These are phyloP conservation scores for Tupaia tana DNA, from an alignment of 2,113 vertebrate species.

Conservation along the genomic window DNA sequence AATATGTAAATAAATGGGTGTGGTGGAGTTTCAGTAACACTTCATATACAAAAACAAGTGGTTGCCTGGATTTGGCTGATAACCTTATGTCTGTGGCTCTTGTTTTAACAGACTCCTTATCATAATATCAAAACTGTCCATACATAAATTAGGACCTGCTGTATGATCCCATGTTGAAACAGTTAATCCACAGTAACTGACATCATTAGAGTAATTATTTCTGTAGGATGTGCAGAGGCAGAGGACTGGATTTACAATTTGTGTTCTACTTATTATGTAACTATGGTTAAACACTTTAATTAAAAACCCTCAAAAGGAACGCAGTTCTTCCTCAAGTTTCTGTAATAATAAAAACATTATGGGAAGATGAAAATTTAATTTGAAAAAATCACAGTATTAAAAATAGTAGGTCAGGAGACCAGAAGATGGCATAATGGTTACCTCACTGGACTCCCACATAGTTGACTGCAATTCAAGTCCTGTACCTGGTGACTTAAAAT, in stretches of 20 bases:
- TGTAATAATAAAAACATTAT: background rate
- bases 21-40: background rate
- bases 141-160: background rate
- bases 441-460: too few species aligned
- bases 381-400: constrained; percentile 18
- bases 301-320: background rate
- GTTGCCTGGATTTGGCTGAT: background rate
- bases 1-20: background rate
- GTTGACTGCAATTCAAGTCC: too few species aligned
- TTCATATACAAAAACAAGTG: background rate
- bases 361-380: constrained; percentile 7
- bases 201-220: background rate
- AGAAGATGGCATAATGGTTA: too few species aligned
- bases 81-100: background rate
- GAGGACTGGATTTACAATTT: background rate
- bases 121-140: background rate
- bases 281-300: background rate
- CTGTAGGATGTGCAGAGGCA: background rate
- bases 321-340: background rate
- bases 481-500: too few species aligned
- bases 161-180: background rate
- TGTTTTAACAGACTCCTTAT: background rate
- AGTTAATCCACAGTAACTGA: background rate
- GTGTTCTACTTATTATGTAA: background rate
- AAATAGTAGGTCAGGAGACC: background rate